phyloP scores from a whole-genome alignment of 2,888 invertebrate genomes.

The Trissonchulus latispiculum region DNA sequence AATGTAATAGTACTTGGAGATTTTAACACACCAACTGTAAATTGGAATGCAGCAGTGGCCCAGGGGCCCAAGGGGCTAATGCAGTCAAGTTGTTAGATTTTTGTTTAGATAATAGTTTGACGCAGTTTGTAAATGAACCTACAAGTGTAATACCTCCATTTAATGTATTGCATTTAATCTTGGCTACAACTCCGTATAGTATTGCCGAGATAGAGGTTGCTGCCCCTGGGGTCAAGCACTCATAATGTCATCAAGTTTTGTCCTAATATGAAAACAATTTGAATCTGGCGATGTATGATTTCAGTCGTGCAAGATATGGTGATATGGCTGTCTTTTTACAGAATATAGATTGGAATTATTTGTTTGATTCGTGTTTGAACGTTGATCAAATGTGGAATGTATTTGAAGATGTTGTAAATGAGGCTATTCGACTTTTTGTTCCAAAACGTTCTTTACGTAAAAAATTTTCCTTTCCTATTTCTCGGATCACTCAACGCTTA shows the following conservation, averaged over 20 bases:
- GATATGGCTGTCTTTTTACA: conserved; percentile 6
- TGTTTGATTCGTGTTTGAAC: conserved; percentile 8
- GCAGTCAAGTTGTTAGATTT: background rate
- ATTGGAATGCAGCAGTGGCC: background rate
- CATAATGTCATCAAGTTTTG: background rate
- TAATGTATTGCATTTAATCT: background rate
- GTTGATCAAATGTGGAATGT: conserved; percentile 11
- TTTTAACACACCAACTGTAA: background rate
- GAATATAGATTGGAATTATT: conserved; percentile 10
- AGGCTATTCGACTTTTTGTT: conserved; percentile 15
- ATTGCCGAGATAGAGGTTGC: background rate
- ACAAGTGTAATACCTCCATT: background rate
- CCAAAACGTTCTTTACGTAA: background rate
- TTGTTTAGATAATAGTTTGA: background rate
- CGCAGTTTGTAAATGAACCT: background rate
- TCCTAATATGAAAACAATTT: background rate
- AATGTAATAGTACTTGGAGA: background rate
- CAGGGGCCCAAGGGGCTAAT: background rate
- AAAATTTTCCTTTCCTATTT: background rate
- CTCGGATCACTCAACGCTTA: background rate
- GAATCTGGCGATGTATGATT: background rate
- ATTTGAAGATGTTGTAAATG: conserved; percentile 4
- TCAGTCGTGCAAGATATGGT: background rate
- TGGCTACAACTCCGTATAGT: background rate
- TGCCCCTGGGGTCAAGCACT: background rate